A percentile compares a stretch with the other conserved stretches of the same genome.
These are phyloP conservation scores for Ranitomeya variabilis DNA, from an alignment of 2,113 vertebrate species.

Conservation along the genomic window DNA sequence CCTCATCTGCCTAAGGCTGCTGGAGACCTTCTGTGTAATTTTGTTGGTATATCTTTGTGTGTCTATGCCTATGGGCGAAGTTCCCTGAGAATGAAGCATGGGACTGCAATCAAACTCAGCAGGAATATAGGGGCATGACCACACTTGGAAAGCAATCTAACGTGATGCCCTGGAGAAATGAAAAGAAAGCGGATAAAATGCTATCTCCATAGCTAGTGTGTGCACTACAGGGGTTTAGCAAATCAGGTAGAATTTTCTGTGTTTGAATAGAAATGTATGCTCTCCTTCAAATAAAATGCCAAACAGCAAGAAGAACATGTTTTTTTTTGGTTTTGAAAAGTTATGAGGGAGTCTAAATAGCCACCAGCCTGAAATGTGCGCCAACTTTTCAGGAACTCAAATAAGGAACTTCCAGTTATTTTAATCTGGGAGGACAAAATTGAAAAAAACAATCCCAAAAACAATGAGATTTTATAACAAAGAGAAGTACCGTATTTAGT, in stretches of 20 bases:
- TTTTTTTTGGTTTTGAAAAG: slow-evolving; percentile 33
- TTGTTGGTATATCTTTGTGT: slow-evolving; percentile 64
- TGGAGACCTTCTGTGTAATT: slow-evolving; percentile 64
- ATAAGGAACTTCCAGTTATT: neutral
- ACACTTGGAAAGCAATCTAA: slow-evolving; percentile 64
- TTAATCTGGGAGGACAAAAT: neutral
- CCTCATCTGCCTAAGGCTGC: slow-evolving; percentile 65
- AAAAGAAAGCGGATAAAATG: slow-evolving; percentile 63
- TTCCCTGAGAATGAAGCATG: slow-evolving; percentile 66
- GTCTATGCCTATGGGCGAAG: slow-evolving; percentile 61
- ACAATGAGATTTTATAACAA: too few relatives aligned
- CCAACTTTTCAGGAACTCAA: neutral
- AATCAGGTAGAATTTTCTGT: slow-evolving; percentile 63
- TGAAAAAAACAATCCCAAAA: neutral
- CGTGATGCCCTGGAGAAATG: slow-evolving; percentile 63
- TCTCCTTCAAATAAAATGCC: slow-evolving; percentile 60
- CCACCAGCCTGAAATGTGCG: slow-evolving; percentile 3
- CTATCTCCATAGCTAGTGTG: slow-evolving; percentile 55
- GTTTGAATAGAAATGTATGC: slow-evolving; percentile 64
- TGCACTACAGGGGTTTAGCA: slow-evolving; percentile 62
- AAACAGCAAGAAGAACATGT: slow-evolving; percentile 57
- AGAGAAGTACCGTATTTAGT: too few relatives aligned
- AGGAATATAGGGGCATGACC: slow-evolving; percentile 63
- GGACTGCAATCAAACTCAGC: slow-evolving; percentile 63
- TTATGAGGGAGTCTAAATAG: slow-evolving; percentile 30